A percentile compares a stretch with the other conserved stretches of the same genome.
Evolutionary conservation across 2,113 vertebrate species (phyloP).

Genomic region (Callaeas wilsoni): DNA sequence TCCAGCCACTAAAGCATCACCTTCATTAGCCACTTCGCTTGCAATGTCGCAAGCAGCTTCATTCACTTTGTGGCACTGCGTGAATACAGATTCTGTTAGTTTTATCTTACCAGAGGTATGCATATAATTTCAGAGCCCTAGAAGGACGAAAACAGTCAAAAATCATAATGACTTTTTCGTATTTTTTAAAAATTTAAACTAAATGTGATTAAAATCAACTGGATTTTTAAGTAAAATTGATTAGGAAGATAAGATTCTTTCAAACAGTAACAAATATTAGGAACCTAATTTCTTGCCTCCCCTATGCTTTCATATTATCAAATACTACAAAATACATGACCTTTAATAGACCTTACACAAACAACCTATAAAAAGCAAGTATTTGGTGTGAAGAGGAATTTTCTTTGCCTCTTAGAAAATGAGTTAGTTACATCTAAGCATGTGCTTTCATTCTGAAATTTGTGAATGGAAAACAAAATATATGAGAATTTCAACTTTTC

Average conservation of each 20-base stretch:
- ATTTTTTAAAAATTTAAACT: neutral
- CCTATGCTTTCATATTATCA: neutral
- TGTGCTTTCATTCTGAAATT: neutral
- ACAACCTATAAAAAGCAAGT: neutral
- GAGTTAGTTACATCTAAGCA: neutral
- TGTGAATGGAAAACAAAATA: neutral
- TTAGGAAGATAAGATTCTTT: neutral
- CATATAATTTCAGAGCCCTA: neutral
- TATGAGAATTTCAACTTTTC: neutral
- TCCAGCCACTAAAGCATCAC: constrained; percentile 92
- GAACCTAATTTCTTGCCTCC: neutral
- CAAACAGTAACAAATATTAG: neutral
- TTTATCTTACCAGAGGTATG: neutral
- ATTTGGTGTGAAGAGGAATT: neutral
- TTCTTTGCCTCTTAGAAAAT: neutral
- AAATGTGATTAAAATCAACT: neutral
- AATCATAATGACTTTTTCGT: neutral
- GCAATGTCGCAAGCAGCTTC: constrained; percentile 96
- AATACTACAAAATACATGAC: neutral
- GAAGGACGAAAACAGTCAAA: neutral
- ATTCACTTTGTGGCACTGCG: constrained; percentile 87
- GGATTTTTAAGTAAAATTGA: neutral
- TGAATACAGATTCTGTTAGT: neutral
- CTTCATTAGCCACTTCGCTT: constrained; percentile 87
- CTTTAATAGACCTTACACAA: neutral